Percentiles rank a stretch among this genome's conserved stretches.
These are phyloP conservation scores for Spatula versicolor DNA, from an alignment of 2,797 vertebrate genomes.

Conservation along the genomic window DNA sequence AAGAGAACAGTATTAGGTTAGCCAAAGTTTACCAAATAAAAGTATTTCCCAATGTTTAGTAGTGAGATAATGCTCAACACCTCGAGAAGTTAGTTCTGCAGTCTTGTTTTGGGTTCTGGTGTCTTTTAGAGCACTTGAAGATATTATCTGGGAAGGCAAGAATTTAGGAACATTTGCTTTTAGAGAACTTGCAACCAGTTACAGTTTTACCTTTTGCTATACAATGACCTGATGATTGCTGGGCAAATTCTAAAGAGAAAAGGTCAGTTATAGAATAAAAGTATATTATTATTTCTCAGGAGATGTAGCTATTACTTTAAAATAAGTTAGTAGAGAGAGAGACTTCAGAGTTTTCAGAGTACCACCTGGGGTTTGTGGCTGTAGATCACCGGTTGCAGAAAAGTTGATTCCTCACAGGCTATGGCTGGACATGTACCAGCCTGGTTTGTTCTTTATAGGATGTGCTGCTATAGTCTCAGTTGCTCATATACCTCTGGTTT, in stretches of 20 bases:
- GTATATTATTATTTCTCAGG: background rate
- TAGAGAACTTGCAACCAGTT: background rate
- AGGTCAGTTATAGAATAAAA: background rate
- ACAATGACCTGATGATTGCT: background rate
- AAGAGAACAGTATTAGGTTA: background rate
- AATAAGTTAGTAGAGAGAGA: background rate
- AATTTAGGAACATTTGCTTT: background rate
- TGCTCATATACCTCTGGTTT: background rate
- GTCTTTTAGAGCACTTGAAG: background rate
- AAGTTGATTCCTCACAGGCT: background rate
- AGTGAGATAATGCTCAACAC: background rate
- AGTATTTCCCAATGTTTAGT: background rate
- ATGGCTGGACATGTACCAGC: background rate
- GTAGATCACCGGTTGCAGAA: background rate
- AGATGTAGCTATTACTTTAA: background rate
- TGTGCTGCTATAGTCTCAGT: background rate
- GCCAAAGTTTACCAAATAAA: background rate
- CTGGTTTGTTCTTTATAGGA: background rate
- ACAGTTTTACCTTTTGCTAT: background rate
- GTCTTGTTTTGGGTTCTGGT: background rate
- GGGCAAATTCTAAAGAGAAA: background rate
- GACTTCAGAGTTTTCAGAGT: background rate
- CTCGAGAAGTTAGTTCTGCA: background rate
- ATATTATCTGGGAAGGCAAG: background rate
- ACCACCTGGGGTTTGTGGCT: rapidly evolving